Evolutionary conservation across 1,140 invertebrate species (phyloP).

Genomic region (Tetragonula clypearis): DNA sequence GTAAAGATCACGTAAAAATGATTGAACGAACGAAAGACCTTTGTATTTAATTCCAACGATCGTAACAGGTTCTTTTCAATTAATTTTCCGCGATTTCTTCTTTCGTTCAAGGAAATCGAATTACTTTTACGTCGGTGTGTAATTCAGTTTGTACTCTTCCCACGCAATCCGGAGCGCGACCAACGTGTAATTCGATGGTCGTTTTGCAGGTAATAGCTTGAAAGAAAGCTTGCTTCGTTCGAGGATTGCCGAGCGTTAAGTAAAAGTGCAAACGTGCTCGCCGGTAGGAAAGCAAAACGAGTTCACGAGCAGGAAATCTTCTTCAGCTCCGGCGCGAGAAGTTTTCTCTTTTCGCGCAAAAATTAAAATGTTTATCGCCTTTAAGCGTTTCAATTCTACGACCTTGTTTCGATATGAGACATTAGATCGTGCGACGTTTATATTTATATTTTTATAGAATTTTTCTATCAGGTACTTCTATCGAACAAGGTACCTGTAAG

Average conservation of each 20-base stretch:
- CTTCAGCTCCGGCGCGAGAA: neutral
- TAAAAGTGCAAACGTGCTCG: slow-evolving; percentile 6
- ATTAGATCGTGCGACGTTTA: neutral
- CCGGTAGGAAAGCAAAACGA: neutral
- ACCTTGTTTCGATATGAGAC: too few relatives aligned
- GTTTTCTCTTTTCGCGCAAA: neutral
- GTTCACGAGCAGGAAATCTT: neutral
- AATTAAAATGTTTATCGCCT: neutral
- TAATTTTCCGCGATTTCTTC: slow-evolving; percentile 1
- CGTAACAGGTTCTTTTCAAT: neutral
- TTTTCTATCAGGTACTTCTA: neutral
- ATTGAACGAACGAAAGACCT: neutral
- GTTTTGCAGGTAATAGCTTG: slow-evolving; percentile 37
- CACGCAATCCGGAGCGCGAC: neutral
- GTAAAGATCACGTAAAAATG: neutral
- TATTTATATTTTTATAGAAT: neutral
- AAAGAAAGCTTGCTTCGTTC: slow-evolving; percentile 23
- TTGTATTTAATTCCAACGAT: neutral
- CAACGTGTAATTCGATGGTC: slow-evolving; percentile 13
- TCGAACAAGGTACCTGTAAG: neutral
- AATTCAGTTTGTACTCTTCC: slow-evolving; percentile 14
- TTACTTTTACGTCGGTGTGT: neutral
- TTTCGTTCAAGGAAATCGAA: neutral
- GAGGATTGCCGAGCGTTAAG: slow-evolving; percentile 12
- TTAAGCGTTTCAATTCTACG: neutral